Conservation (phyloP, 2,113 vertebrate species). For the Isurus oxyrinchus region DNA sequence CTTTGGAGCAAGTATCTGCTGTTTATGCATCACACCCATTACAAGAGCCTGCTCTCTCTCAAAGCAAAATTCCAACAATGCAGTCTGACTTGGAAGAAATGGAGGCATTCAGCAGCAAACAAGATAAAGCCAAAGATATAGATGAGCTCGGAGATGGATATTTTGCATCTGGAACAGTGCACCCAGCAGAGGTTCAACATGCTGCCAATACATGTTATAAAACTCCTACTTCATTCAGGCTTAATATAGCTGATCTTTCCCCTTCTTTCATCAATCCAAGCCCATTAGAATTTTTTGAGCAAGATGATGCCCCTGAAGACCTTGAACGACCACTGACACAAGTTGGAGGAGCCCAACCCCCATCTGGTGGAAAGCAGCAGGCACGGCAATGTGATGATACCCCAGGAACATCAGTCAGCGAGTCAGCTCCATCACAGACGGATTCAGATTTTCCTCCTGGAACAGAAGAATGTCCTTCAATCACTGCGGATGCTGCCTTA, state of each 20-base stretch:
- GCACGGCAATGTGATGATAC: conserved; percentile 85
- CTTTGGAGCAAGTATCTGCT: conserved; percentile 6
- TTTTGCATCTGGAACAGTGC: conserved; percentile 55
- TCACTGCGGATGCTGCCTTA: conserved; percentile 92
- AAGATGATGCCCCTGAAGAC: conserved; percentile 66
- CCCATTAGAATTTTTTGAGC: conserved; percentile 86
- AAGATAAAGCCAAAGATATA: conserved; percentile 45
- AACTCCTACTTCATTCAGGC: conserved; percentile 85
- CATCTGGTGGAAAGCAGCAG: conserved; percentile 74
- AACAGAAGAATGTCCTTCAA: conserved; percentile 90
- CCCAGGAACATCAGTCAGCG: conserved; percentile 83
- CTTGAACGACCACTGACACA: conserved; percentile 73
- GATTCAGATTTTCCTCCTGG: conserved; percentile 90
- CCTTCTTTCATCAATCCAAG: conserved; percentile 96
- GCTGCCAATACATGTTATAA: conserved; percentile 89
- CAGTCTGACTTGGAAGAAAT: conserved; percentile 49
- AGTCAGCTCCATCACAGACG: conserved; percentile 83
- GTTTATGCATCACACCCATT: conserved; percentile 43
- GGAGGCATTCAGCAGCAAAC: conserved; percentile 46
- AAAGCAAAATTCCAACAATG: conserved; percentile 51
- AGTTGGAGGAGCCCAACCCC: conserved; percentile 69
- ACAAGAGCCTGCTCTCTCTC: conserved; percentile 53
- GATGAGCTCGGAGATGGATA: conserved; percentile 52
- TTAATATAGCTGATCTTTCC: conserved; percentile 89
- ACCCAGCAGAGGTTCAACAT: conserved; percentile 65